Evolutionary conservation across 2,797 vertebrate species (phyloP), one percentile per base, ranked within the genome.

Genomic region (Sebastes itinus): DNA sequence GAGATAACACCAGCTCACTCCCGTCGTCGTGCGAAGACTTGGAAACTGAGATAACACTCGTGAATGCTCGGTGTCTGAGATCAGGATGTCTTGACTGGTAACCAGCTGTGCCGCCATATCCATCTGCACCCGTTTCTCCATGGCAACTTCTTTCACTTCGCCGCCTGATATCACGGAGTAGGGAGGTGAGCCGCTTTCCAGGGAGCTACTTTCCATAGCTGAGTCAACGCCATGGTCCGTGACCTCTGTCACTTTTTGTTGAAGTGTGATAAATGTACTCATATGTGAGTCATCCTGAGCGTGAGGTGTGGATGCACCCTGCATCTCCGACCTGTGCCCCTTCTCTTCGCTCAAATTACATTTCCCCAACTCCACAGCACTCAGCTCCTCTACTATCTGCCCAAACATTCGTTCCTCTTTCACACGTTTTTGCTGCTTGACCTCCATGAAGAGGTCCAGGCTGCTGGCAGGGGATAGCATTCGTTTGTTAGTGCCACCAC

Each of bases 351-450:
- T 96, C 81, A 97, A 92, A 85, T 97, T 93, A 22, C 97, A 97
- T 90, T 97, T 98, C 72, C 97, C 98, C 55, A 99, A 92, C 93
- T 99, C 98, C 71, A 99, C 98, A 3, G 98, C 98, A 59, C 98
- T 98, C 69, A 99, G 92, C 78, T 99, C 98, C 93, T 99, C 97
- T 7, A 99, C 98, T 49, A 99, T 99, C 90, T 99, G 97, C 11
- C 98, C 99, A 28, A 98, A 99, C 97, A 99, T 99, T 87, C 97
- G 97, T 89, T 99, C 98, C 88, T 99, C 99, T 85, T 99, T 99
- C 79, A 99, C 97, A 60, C 98, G 96, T 87, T 99, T 99, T 88
- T 99, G 98, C 91, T 99, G 99, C 91, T 98, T 99, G 6, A 98
- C 97, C 89, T 99, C 98, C 92, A 97, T 97, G 92, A 99, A 98